Percentiles rank a stretch among this genome's conserved stretches.
These are phyloP conservation scores for Drosophila merina DNA, from an alignment of 2,888 invertebrate species.

Conservation along the genomic window DNA sequence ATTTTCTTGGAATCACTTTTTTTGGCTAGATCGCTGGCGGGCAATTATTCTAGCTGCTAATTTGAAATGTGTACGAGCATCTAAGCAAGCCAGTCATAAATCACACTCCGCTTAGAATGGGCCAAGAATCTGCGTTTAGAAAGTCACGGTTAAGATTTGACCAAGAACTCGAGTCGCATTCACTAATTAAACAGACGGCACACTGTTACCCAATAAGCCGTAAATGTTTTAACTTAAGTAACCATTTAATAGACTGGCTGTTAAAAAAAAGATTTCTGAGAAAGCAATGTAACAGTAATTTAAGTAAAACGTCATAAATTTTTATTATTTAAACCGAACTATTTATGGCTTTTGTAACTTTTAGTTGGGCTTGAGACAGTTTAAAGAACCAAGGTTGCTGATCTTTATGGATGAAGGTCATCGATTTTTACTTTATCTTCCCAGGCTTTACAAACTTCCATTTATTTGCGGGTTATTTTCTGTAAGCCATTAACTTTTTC, in stretches of 20 bases:
- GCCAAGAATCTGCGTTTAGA: constrained; percentile 60
- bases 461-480: background rate
- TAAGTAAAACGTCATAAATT: background rate
- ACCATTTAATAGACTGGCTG: constrained; percentile 18
- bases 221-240: constrained; percentile 10
- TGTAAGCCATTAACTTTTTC: background rate
- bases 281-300: constrained; percentile 5
- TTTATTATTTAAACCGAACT: background rate
- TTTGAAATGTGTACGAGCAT: constrained; percentile 51
- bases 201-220: constrained; percentile 33
- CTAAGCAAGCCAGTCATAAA: constrained; percentile 50
- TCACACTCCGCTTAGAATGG: constrained; percentile 36
- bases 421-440: background rate
- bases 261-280: constrained; percentile 3
- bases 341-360: background rate
- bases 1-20: constrained; percentile 16
- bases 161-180: constrained; percentile 26
- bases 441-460: background rate
- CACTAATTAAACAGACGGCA: constrained; percentile 50
- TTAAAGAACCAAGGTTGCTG: background rate
- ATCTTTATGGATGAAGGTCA: background rate
- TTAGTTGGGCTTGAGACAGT: background rate
- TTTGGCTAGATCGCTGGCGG: constrained; percentile 20
- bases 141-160: constrained; percentile 42
- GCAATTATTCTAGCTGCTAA: constrained; percentile 45